Conservation (phyloP, 1,140 invertebrate species). For the Cydia pomonella region DNA sequence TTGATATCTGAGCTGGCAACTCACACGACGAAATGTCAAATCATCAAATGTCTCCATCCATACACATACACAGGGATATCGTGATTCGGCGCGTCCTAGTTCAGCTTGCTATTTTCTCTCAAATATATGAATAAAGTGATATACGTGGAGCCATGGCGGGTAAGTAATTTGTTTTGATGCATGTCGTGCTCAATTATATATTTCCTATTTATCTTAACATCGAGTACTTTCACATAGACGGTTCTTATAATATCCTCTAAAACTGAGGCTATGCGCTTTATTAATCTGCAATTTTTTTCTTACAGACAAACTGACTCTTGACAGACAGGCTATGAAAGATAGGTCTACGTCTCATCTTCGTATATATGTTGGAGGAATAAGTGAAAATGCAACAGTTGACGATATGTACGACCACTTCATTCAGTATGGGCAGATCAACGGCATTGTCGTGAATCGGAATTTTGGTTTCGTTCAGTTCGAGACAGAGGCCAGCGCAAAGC, state of each 20-base stretch:
- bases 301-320: slow-evolving; percentile 69
- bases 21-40: neutral
- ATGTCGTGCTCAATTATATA: neutral
- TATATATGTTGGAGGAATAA: slow-evolving; percentile 89
- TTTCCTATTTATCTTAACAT: neutral
- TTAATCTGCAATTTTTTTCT: slow-evolving; percentile 36
- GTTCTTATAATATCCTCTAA: neutral
- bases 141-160: slow-evolving; percentile 37
- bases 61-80: neutral
- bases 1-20: neutral
- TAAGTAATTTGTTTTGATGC: slow-evolving; percentile 3
- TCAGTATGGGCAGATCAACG: slow-evolving; percentile 86
- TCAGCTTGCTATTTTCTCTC: neutral
- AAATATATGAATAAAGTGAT: neutral
- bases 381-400: slow-evolving; percentile 83
- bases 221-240: neutral
- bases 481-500: slow-evolving; percentile 86
- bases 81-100: neutral
- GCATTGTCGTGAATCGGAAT: slow-evolving; percentile 86
- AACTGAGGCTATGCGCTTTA: neutral
- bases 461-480: slow-evolving; percentile 94
- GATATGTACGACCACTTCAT: slow-evolving; percentile 88
- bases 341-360: slow-evolving; percentile 85
- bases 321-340: slow-evolving; percentile 82
- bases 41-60: neutral